Conservation (phyloP, 2,113 vertebrate species). For the Lepisosteus oculatus region DNA sequence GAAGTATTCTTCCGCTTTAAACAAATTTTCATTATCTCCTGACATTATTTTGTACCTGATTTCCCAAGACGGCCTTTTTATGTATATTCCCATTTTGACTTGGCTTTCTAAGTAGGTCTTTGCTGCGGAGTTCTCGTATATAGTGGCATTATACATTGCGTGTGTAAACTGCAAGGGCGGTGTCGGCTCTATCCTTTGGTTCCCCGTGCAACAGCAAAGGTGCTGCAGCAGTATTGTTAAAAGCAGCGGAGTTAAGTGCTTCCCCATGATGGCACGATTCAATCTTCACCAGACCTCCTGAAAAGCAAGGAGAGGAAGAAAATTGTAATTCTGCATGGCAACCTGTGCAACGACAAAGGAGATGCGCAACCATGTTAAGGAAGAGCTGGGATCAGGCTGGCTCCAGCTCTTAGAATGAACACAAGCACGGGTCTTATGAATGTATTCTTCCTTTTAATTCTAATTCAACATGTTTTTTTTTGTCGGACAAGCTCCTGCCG, state of each 20-base stretch:
- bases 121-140: conserved; percentile 95
- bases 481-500: too few relatives aligned
- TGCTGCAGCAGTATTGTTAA: conserved; percentile 72
- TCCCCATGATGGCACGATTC: conserved; percentile 78
- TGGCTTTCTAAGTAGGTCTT: conserved; percentile 92
- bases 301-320: conserved; percentile 29
- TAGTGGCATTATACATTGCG: conserved; percentile 85
- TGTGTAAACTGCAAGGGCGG: conserved; percentile 80
- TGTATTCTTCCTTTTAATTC: too few relatives aligned
- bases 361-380: too few relatives aligned
- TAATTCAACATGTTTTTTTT: too few relatives aligned
- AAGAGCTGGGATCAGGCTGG: too few relatives aligned
- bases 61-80: conserved; percentile 81
- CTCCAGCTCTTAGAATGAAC: too few relatives aligned
- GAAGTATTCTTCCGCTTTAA: conserved; percentile 93
- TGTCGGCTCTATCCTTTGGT: conserved; percentile 59
- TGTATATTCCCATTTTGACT: conserved; percentile 89
- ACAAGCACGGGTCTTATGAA: too few relatives aligned
- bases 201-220: conserved; percentile 70
- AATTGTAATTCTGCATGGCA: background rate
- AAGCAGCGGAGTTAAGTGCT: conserved; percentile 69
- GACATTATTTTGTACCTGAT: conserved; percentile 94
- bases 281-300: conserved; percentile 70
- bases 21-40: conserved; percentile 93
- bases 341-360: too few relatives aligned